Evolutionary conservation across 2,113 vertebrate genomes (phyloP).

Genomic region (Chaetodon auriga): DNA sequence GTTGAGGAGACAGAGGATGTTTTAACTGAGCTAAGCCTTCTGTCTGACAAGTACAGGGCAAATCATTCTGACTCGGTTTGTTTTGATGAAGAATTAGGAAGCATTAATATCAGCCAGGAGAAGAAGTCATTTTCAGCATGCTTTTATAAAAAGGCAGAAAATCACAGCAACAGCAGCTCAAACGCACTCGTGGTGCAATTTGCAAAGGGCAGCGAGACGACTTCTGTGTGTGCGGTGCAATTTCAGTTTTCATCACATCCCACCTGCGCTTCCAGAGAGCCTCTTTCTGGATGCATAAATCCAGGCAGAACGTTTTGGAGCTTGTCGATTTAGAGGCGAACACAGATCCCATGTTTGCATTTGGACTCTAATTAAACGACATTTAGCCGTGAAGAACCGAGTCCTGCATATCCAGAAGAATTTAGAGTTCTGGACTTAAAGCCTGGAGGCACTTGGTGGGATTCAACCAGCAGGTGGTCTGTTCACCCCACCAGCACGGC

Average conservation of each 20-base stretch:
- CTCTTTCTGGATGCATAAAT: neutral
- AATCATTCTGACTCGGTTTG: conserved; percentile 6
- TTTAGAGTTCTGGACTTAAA: conserved; percentile 40
- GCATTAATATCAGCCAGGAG: neutral
- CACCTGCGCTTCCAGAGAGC: neutral
- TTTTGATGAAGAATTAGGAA: conserved; percentile 16
- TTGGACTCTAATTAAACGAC: neutral
- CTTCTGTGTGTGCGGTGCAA: too few species aligned
- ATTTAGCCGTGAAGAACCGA: neutral
- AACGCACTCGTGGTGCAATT: too few species aligned
- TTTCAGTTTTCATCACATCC: neutral
- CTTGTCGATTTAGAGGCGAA: neutral
- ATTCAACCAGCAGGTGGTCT: conserved; percentile 35
- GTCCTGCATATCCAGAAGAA: conserved; percentile 17
- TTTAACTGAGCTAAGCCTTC: neutral
- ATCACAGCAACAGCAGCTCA: neutral
- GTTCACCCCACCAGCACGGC: conserved; percentile 29
- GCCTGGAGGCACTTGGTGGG: conserved; percentile 10
- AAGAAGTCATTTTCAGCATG: neutral
- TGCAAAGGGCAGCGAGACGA: neutral
- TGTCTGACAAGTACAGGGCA: conserved; percentile 22
- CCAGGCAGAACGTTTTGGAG: neutral
- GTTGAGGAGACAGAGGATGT: conserved; percentile 14
- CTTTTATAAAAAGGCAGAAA: neutral
- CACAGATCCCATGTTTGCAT: neutral